Evolutionary conservation across 2,888 invertebrate species (phyloP).

Genomic region (Chalcosyrphus nemorum): DNA sequence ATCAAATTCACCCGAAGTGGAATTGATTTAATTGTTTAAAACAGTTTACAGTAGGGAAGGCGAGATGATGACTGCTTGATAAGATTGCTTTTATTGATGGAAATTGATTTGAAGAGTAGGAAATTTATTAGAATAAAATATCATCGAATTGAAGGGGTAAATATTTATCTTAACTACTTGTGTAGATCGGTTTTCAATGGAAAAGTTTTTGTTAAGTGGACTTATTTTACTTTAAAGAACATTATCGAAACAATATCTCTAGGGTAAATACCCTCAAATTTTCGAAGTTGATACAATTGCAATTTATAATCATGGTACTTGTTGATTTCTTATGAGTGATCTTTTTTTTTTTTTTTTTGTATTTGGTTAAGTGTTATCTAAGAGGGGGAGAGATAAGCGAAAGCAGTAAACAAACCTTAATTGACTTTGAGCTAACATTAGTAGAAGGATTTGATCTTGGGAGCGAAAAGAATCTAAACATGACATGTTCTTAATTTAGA

Average conservation of each 20-base stretch:
- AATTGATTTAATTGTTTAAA: slow-evolving; percentile 29
- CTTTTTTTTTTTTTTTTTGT: too few relatives aligned
- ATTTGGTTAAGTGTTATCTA: slow-evolving; percentile 35
- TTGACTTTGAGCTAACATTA: slow-evolving; percentile 44
- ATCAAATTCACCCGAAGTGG: slow-evolving; percentile 10
- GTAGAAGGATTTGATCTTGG: slow-evolving; percentile 9
- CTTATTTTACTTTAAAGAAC: not conserved
- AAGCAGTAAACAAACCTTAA: slow-evolving; percentile 18
- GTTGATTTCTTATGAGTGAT: not conserved
- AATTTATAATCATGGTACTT: slow-evolving; percentile 27
- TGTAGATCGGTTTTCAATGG: slow-evolving; percentile 5
- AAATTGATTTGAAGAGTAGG: slow-evolving; percentile 7
- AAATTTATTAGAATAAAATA: slow-evolving; percentile 5
- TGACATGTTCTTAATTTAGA: not conserved
- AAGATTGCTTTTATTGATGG: slow-evolving; percentile 20
- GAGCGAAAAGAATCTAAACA: slow-evolving; percentile 1
- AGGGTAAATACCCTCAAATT: not conserved
- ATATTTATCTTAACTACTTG: slow-evolving; percentile 33
- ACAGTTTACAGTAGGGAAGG: not conserved
- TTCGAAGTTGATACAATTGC: not conserved
- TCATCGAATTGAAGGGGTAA: slow-evolving; percentile 8
- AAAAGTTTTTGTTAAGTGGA: slow-evolving; percentile 18
- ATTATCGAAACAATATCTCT: not conserved
- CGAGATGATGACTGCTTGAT: not conserved
- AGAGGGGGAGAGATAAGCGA: slow-evolving; percentile 19